Evolutionary conservation across 2,113 vertebrate genomes (phyloP).

Genomic region (Papio anubis): DNA sequence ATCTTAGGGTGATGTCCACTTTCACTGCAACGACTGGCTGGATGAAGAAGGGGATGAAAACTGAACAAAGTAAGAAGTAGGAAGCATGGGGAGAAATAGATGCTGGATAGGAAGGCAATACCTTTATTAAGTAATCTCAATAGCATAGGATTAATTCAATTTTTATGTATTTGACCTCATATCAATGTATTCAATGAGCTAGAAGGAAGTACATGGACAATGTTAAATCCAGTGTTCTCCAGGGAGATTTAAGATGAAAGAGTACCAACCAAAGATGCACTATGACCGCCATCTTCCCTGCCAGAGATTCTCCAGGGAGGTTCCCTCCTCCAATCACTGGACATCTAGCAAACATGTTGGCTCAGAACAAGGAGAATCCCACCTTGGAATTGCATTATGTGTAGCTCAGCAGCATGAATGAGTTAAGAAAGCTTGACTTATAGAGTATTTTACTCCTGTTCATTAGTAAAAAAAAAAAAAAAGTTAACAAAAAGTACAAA

Average conservation of each 20-base stretch:
- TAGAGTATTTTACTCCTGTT: neutral
- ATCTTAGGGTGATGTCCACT: neutral
- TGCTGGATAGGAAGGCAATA: neutral
- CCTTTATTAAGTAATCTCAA: neutral
- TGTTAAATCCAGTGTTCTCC: neutral
- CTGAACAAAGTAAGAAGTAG: neutral
- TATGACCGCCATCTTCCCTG: neutral
- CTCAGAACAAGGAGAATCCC: neutral
- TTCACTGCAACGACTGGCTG: neutral
- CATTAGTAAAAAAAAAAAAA: constrained; percentile 2
- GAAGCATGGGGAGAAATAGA: neutral
- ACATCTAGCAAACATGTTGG: neutral
- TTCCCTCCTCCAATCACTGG: neutral
- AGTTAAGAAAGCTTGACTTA: neutral
- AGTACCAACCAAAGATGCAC: neutral
- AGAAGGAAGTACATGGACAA: neutral
- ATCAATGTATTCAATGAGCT: neutral
- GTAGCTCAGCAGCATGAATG: neutral
- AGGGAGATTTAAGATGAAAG: neutral
- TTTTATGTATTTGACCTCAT: neutral
- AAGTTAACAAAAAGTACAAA: neutral
- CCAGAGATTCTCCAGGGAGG: neutral
- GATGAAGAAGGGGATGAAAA: neutral
- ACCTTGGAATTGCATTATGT: neutral
- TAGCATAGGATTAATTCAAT: neutral